Evolutionary conservation across 2,797 vertebrate species (phyloP).

Genomic region (Syndactyla subalaris): DNA sequence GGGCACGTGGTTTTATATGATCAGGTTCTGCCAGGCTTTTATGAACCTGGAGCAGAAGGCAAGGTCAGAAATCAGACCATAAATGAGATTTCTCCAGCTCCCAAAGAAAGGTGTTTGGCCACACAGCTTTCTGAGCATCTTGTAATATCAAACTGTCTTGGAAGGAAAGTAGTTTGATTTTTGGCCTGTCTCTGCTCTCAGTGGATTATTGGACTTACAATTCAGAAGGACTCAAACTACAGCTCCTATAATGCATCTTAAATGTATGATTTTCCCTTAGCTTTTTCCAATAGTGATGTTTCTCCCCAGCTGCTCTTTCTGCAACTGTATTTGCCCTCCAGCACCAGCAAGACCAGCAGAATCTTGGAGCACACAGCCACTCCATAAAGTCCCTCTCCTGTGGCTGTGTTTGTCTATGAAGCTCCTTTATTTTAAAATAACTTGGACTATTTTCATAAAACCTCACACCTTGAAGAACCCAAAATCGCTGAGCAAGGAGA

Average conservation of each 20-base stretch:
- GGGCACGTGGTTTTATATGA: background rate
- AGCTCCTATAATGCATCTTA: constrained; percentile 7
- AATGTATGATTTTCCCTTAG: background rate
- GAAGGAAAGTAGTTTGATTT: background rate
- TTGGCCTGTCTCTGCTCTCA: background rate
- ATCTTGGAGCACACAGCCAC: background rate
- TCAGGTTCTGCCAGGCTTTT: background rate
- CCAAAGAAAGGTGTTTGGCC: background rate
- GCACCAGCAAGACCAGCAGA: background rate
- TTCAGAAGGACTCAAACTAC: background rate
- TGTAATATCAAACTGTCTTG: background rate
- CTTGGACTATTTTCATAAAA: background rate
- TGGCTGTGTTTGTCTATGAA: background rate
- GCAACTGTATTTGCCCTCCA: background rate
- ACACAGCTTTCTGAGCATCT: background rate
- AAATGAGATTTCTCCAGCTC: background rate
- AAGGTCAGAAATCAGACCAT: background rate
- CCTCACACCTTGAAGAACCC: background rate
- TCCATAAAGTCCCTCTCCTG: background rate
- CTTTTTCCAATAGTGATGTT: background rate
- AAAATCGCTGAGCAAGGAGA: constrained; percentile 34
- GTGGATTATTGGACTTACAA: background rate
- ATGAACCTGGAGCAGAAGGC: background rate
- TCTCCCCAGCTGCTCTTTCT: background rate
- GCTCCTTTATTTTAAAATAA: background rate